Percentiles rank a stretch among this genome's conserved stretches.
Evolutionary conservation across 1,140 invertebrate genomes (phyloP).

Genomic region (Dysdera silvatica): DNA sequence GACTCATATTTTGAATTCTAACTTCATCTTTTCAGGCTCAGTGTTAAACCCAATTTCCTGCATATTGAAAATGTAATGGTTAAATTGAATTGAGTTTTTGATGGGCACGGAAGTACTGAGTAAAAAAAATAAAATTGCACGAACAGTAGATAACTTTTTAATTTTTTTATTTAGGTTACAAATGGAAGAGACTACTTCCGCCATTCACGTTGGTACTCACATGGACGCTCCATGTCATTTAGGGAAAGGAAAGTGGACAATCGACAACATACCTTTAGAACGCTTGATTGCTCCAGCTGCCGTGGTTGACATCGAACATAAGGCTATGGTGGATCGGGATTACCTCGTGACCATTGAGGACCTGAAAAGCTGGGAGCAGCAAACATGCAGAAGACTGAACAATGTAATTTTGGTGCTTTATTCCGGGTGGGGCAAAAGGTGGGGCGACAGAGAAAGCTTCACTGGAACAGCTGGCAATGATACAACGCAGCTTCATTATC

Average conservation of each 20-base stretch:
- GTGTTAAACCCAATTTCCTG: too few species aligned
- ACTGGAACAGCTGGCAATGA: conserved; percentile 29
- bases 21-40: too few species aligned
- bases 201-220: conserved; percentile 59
- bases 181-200: conserved; percentile 49
- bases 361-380: conserved; percentile 43
- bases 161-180: conserved; percentile 46
- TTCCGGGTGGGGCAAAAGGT: conserved; percentile 49
- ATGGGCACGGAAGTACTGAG: too few species aligned
- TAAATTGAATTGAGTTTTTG: too few species aligned
- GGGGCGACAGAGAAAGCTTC: conserved; percentile 33
- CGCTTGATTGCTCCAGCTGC: conserved; percentile 51
- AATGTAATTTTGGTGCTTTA: conserved; percentile 47
- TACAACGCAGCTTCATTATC: conserved; percentile 28
- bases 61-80: too few species aligned
- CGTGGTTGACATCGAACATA: conserved; percentile 49
- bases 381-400: conserved; percentile 43
- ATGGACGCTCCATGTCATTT: conserved; percentile 61
- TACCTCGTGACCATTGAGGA: conserved; percentile 34
- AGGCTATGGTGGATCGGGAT: conserved; percentile 25
- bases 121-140: too few species aligned
- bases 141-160: too few species aligned
- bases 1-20: too few species aligned
- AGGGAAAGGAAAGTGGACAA: conserved; percentile 45
- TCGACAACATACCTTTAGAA: conserved; percentile 54